These are phyloP conservation scores for Agelaius tricolor DNA, from an alignment of 2,113 vertebrate genomes.

Conservation along the genomic window DNA sequence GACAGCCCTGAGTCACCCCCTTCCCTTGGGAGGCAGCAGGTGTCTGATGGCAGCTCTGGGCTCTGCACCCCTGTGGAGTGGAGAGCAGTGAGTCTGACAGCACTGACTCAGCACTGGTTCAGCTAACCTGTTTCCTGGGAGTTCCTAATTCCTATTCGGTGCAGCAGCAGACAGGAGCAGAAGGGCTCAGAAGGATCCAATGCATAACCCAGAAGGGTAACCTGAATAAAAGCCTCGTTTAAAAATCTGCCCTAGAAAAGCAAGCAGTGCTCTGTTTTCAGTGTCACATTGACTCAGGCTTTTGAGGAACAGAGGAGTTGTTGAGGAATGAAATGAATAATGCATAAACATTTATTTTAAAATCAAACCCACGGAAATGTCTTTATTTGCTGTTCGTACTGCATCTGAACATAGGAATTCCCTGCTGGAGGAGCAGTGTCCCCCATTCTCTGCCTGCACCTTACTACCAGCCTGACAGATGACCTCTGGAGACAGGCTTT, in stretches of 20 bases:
- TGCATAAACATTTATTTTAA: neutral
- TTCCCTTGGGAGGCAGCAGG: neutral
- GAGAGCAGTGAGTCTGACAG: neutral
- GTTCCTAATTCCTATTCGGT: neutral
- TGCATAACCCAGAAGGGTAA: neutral
- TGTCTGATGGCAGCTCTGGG: neutral
- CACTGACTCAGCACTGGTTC: neutral
- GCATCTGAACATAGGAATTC: neutral
- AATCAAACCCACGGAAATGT: neutral
- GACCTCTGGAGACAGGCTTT: neutral
- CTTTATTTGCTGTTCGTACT: neutral
- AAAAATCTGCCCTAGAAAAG: neutral
- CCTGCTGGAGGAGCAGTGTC: neutral
- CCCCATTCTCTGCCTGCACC: neutral
- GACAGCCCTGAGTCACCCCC: neutral
- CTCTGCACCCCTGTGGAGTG: neutral
- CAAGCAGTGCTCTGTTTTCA: neutral
- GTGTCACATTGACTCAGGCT: neutral
- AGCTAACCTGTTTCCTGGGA: neutral
- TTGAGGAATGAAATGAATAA: neutral
- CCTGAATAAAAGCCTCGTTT: neutral
- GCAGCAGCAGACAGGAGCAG: neutral
- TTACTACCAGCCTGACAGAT: neutral
- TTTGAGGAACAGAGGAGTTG: neutral
- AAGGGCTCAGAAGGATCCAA: neutral